Evolutionary conservation across 2,888 invertebrate species (phyloP).

Genomic region (Protonemura montana): DNA sequence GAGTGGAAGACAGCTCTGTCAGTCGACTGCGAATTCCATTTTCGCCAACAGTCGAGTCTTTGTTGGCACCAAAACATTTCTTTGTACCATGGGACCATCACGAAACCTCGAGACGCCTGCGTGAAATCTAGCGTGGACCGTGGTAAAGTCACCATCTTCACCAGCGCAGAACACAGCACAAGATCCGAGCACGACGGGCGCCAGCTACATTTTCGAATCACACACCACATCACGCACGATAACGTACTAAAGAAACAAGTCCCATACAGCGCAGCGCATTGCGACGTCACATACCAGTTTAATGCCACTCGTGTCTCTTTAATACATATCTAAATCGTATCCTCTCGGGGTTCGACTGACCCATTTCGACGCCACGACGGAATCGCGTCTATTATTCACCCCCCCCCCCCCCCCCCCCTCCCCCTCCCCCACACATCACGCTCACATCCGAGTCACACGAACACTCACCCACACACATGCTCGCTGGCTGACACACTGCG

Average conservation of each 20-base stretch:
- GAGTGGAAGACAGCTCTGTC: neutral
- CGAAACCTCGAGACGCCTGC: too few relatives aligned
- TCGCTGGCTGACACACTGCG: neutral
- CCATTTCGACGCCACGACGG: conserved; percentile 25
- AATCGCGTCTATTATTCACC: conserved; percentile 19
- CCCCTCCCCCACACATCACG: neutral
- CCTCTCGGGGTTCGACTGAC: conserved; percentile 33
- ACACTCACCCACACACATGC: conserved; percentile 21
- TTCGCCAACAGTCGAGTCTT: neutral
- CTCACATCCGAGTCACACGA: neutral
- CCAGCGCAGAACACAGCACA: neutral
- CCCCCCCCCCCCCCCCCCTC: conserved; percentile 4
- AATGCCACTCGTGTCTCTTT: conserved; percentile 25
- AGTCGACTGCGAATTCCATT: neutral
- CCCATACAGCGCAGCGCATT: neutral
- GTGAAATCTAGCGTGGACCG: too few relatives aligned
- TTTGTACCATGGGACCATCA: neutral
- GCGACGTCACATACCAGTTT: neutral
- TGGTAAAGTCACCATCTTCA: too few relatives aligned
- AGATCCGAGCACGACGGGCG: neutral
- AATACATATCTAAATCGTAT: conserved; percentile 38
- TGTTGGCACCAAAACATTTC: neutral
- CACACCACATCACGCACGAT: neutral
- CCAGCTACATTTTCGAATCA: neutral
- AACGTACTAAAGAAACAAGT: neutral